phyloP scores from a whole-genome alignment of 1,140 invertebrate species.

The Agraylea sexmaculata region DNA sequence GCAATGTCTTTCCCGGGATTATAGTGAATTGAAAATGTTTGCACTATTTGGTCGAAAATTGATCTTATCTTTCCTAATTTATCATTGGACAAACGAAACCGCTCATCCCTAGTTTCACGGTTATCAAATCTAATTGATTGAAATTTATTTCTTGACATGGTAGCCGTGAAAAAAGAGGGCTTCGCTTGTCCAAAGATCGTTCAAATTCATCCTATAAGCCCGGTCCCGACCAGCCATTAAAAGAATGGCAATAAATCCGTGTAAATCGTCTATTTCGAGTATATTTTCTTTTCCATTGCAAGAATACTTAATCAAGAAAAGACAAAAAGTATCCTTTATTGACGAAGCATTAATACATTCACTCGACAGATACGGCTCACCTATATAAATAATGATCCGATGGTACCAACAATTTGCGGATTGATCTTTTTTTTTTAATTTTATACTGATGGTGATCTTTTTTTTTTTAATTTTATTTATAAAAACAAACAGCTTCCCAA shows the following conservation, averaged over 20 bases:
- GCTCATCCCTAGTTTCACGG: constrained; percentile 1
- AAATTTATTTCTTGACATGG: constrained; percentile 6
- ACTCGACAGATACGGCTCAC: too few relatives aligned
- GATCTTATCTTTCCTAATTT: constrained; percentile 3
- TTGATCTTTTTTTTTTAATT: too few relatives aligned
- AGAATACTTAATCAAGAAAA: too few relatives aligned
- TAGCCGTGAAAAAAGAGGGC: not conserved
- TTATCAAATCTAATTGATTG: not conserved
- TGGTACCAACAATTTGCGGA: too few relatives aligned
- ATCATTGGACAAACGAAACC: not conserved
- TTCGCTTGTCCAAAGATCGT: constrained; percentile 4
- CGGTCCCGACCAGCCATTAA: constrained; percentile 2
- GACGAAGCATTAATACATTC: too few relatives aligned
- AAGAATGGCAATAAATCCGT: constrained; percentile 4
- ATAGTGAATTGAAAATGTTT: constrained; percentile 1
- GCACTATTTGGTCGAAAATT: not conserved
- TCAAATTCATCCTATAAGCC: constrained; percentile 1
- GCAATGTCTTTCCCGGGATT: constrained; percentile 12
- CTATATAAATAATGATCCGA: too few relatives aligned
- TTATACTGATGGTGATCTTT: too few relatives aligned
- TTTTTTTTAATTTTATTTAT: too few relatives aligned
- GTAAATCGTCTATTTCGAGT: not conserved
- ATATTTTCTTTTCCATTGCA: too few relatives aligned
- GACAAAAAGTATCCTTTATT: too few relatives aligned
- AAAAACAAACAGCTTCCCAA: too few relatives aligned